phyloP scores from a whole-genome alignment of 2,113 vertebrate genomes.

The Lepus europaeus region DNA sequence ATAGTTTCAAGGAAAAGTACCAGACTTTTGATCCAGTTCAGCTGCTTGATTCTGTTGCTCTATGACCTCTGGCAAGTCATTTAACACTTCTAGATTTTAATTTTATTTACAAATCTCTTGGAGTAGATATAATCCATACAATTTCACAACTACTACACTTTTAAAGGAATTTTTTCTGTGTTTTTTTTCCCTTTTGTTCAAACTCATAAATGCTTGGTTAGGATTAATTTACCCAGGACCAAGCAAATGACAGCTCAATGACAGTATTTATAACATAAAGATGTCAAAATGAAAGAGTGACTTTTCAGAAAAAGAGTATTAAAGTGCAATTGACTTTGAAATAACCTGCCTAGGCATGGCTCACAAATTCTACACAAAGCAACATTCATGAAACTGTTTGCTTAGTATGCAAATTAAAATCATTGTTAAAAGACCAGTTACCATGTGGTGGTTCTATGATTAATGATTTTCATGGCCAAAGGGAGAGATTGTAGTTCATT shows the following conservation, averaged over 20 bases:
- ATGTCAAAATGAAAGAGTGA: constrained; percentile 76
- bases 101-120: constrained; percentile 59
- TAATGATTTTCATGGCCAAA: constrained; percentile 68
- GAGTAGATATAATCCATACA: constrained; percentile 36
- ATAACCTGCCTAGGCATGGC: constrained; percentile 60
- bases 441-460: constrained; percentile 61
- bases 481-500: constrained; percentile 67
- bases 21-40: constrained; percentile 1
- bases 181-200: constrained; percentile 51
- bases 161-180: constrained; percentile 51
- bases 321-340: constrained; percentile 79
- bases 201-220: constrained; percentile 63
- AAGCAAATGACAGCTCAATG: constrained; percentile 55
- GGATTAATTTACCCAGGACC: constrained; percentile 62
- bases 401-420: constrained; percentile 79
- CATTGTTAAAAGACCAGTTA: constrained; percentile 73
- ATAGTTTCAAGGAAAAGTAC: not conserved
- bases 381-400: constrained; percentile 66
- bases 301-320: constrained; percentile 62
- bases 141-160: constrained; percentile 34
- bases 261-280: constrained; percentile 72
- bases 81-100: constrained; percentile 47
- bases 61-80: constrained; percentile 5
- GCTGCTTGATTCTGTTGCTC: not conserved
- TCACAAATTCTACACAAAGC: constrained; percentile 68